Evolutionary conservation across 2,888 invertebrate genomes (phyloP).

Genomic region (Allophyes oxyacanthae): DNA sequence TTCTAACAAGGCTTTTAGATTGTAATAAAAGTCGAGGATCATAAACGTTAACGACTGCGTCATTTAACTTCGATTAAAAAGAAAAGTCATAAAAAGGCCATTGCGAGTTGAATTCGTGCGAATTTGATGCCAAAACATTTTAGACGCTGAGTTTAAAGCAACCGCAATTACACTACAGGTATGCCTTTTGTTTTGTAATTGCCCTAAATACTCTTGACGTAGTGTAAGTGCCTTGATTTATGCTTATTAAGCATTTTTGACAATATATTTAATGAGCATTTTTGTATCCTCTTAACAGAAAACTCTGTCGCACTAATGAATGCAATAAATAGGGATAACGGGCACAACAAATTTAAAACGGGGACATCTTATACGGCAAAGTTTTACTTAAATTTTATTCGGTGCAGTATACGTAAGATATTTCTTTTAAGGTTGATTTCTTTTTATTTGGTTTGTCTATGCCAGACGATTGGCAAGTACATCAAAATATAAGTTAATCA

Average conservation of each 20-base stretch:
- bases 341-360: conserved; percentile 19
- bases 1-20: conserved; percentile 53
- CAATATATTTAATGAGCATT: conserved; percentile 23
- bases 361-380: conserved; percentile 26
- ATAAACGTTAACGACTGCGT: conserved; percentile 59
- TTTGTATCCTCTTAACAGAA: conserved; percentile 33
- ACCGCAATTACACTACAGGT: conserved; percentile 27
- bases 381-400: conserved; percentile 8
- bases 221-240: conserved; percentile 12
- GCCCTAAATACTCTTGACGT: conserved; percentile 8
- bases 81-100: conserved; percentile 57
- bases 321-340: conserved; percentile 23
- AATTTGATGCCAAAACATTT: conserved; percentile 51
- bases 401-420: conserved; percentile 7
- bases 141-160: conserved; percentile 29
- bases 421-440: conserved; percentile 5
- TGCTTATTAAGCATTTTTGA: conserved; percentile 39
- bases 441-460: too few relatives aligned
- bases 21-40: conserved; percentile 54
- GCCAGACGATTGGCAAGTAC: too few relatives aligned
- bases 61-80: conserved; percentile 62
- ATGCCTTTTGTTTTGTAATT: conserved; percentile 33
- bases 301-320: conserved; percentile 34
- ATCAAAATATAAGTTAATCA: too few relatives aligned
- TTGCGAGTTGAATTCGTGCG: conserved; percentile 50